Percentiles rank a stretch among this genome's conserved stretches.
These are phyloP conservation scores for Echinarachnius parma DNA, from an alignment of 53 echinoderm and acorn worm species.

Conservation along the genomic window DNA sequence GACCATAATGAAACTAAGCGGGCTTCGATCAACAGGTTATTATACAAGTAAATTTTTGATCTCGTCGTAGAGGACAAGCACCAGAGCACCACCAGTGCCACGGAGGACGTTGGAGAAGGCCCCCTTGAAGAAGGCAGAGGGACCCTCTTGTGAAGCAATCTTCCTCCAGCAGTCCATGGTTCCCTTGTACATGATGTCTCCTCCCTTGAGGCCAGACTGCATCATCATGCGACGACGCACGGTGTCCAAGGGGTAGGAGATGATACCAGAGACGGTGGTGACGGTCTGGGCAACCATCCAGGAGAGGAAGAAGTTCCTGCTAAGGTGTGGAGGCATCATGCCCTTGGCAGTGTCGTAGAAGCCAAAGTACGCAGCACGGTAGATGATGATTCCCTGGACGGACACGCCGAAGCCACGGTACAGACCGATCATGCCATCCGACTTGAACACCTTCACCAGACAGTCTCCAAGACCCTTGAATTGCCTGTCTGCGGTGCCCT, in stretches of 20 bases:
- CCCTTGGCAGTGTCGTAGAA: slow-evolving; percentile 97
- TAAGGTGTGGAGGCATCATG: slow-evolving; percentile 62
- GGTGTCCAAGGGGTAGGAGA: slow-evolving; percentile 98
- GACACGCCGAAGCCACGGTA: slow-evolving; percentile 93
- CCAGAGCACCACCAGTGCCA: slow-evolving; percentile 90
- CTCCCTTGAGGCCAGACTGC: slow-evolving; percentile 81
- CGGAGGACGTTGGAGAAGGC: slow-evolving; percentile 91
- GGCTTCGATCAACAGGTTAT: neutral
- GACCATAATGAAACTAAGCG: neutral
- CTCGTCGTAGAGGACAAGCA: slow-evolving; percentile 89
- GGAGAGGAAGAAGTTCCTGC: slow-evolving; percentile 77
- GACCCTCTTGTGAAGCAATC: slow-evolving; percentile 71
- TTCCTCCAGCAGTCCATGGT: slow-evolving; percentile 95
- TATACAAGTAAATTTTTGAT: slow-evolving; percentile 60
- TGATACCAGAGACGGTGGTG: slow-evolving; percentile 88
- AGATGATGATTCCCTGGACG: slow-evolving; percentile 97
- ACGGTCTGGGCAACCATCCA: slow-evolving; percentile 96
- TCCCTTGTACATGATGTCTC: slow-evolving; percentile 87
- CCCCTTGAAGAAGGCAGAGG: slow-evolving; percentile 90
- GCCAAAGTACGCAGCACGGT: slow-evolving; percentile 95
- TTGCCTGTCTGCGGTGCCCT: slow-evolving; percentile 58
- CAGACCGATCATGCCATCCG: slow-evolving; percentile 83
- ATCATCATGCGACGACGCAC: slow-evolving; percentile 99
- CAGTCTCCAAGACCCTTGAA: slow-evolving; percentile 93
- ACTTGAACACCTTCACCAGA: slow-evolving; percentile 72